Evolutionary conservation across 2,113 vertebrate species (phyloP).

Genomic region (Axis porcinus): DNA sequence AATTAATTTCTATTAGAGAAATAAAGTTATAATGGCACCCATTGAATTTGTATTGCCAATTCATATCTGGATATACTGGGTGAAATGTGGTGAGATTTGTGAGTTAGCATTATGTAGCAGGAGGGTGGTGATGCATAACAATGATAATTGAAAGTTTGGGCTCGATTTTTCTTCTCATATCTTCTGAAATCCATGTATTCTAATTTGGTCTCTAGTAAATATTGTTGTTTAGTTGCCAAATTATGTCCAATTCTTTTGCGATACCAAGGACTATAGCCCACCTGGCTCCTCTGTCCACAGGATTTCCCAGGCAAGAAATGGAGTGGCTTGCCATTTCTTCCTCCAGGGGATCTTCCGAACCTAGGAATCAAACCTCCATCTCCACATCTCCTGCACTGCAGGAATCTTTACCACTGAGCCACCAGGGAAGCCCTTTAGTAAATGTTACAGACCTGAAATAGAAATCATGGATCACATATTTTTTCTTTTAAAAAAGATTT

Average conservation of each 20-base stretch:
- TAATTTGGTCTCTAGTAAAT: not conserved
- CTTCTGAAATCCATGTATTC: not conserved
- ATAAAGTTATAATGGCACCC: not conserved
- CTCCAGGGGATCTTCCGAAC: not conserved
- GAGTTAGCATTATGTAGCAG: not conserved
- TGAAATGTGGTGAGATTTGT: not conserved
- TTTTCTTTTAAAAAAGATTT: not conserved
- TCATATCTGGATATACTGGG: not conserved
- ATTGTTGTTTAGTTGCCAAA: not conserved
- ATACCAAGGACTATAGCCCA: not conserved
- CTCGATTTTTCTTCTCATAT: not conserved
- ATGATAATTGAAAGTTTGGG: not conserved
- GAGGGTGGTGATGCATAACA: not conserved
- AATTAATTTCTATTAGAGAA: not conserved
- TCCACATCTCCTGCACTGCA: not conserved
- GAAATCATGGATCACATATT: not conserved
- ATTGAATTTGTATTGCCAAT: not conserved
- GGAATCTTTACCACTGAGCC: not conserved
- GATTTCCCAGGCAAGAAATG: not conserved
- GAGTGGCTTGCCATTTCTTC: not conserved
- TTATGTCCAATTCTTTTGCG: not conserved
- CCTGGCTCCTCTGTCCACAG: not conserved
- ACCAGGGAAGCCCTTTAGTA: not conserved
- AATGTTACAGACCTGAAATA: not conserved
- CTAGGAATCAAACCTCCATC: not conserved